Conservation (phyloP, 2,113 vertebrate species). For the Sphyrna mokarran region DNA sequence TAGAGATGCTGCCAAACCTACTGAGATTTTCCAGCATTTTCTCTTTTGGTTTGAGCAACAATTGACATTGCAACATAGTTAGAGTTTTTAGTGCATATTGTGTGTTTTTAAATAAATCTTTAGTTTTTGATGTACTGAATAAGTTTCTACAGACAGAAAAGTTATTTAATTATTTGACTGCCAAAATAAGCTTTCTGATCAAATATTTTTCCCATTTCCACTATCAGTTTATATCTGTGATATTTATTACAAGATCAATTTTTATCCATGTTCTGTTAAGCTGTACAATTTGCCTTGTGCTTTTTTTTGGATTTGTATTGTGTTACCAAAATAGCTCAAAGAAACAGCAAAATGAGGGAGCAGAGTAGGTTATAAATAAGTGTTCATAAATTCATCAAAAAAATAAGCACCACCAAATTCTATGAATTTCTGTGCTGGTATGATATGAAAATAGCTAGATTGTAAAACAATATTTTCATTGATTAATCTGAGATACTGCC, state of each 20-base stretch:
- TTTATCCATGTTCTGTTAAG: background rate
- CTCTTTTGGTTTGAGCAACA: background rate
- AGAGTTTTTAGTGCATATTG: background rate
- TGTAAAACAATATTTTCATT: background rate
- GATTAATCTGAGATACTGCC: background rate
- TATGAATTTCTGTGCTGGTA: background rate
- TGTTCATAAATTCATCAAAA: background rate
- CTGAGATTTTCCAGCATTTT: too few relatives aligned
- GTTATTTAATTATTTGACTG: background rate
- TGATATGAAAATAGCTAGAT: background rate
- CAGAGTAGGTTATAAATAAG: background rate
- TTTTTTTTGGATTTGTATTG: background rate
- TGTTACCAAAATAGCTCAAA: background rate
- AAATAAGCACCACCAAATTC: background rate
- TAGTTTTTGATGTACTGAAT: background rate
- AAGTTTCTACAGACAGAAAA: background rate
- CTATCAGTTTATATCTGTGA: background rate
- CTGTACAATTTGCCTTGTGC: background rate
- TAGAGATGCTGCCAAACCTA: too few relatives aligned
- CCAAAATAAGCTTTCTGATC: background rate
- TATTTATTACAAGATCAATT: too few relatives aligned
- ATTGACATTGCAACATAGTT: background rate
- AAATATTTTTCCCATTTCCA: background rate
- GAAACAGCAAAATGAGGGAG: background rate
- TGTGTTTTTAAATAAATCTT: background rate